Conservation (phyloP, 2,888 invertebrate genomes). For the Hyles lineata region DNA sequence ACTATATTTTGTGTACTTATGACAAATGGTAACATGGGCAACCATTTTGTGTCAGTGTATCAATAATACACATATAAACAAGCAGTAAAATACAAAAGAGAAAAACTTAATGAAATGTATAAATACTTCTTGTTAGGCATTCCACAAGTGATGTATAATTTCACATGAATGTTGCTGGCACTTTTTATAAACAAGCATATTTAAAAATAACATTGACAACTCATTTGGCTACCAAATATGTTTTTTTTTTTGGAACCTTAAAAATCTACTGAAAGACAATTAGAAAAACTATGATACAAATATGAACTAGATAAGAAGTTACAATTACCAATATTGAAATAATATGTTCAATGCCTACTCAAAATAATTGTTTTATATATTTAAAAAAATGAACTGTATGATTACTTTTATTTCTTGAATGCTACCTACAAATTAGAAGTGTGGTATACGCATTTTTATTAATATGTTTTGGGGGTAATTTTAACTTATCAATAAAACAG, state of each 20-base stretch:
- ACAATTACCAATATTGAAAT: too few species aligned
- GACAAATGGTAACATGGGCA: neutral
- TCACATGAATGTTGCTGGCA: neutral
- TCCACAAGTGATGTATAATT: neutral
- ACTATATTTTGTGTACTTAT: neutral
- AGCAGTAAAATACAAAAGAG: neutral
- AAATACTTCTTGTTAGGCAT: conserved; percentile 5
- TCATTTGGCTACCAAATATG: neutral
- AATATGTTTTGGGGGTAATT: neutral
- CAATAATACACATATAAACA: neutral
- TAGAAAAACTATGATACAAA: too few species aligned
- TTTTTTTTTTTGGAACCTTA: too few species aligned
- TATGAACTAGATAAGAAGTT: too few species aligned
- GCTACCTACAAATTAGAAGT: too few species aligned
- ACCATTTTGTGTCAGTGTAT: neutral
- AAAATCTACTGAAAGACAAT: too few species aligned
- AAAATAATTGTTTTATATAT: neutral
- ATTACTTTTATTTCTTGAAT: too few species aligned
- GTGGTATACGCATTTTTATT: neutral
- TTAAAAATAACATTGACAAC: neutral
- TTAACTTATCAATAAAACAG: neutral
- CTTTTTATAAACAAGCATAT: neutral
- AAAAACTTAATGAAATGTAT: neutral
- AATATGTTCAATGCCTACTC: neutral
- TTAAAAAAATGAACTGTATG: neutral